Base-by-base conservation (phyloP, 2,888 invertebrate genomes). In the Germaria angustata region DNA sequence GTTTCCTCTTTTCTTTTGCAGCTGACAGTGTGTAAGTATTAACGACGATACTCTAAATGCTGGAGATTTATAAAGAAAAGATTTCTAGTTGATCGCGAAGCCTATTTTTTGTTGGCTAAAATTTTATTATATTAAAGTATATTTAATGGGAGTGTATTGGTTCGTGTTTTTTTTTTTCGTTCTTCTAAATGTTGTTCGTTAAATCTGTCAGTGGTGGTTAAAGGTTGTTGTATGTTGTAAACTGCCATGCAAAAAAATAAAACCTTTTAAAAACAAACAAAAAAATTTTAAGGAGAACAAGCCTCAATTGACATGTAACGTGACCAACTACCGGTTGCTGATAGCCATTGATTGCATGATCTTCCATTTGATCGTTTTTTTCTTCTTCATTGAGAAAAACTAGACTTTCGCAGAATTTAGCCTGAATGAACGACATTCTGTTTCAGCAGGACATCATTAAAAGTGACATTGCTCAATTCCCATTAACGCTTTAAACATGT, bases 201-300 rank as follows among this genome's bases (percentile, higher is more conserved):
- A 73, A 78, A 73, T 78, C 81, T 73, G 81, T 68, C 77, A 73
- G 72, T 36, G 68, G 63, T 73, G 81, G 81, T 69, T 81, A 81
- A 78, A 81, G 81, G 77, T 81, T 77, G 81, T 68, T 81, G 73
- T 68, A 81, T 81, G 81, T 81, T 81, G 79, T 73, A 73, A 73
- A 66, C 68, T 81, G 81, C 68, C 81, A 78, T n/a, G 57, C 49
- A 39, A 80, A 66, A 63, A 53, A 39, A 49, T n/a, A 39, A 72
- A 59, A 57, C 20, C 49, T 9, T 17, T 28, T 11, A 3, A 34
- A 15, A 15, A 7, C 13, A 46, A 57, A n/a, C n/a, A n/a, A 63
- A 57, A 41, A 51, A 34, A 2, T 6, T 4, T 32, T 22, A 51
- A 51, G 15, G 39, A 65, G 57, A 32, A 72, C 39, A 41, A 57